Conservation (phyloP, 2,113 vertebrate species). For the Oxyruncus cristatus region DNA sequence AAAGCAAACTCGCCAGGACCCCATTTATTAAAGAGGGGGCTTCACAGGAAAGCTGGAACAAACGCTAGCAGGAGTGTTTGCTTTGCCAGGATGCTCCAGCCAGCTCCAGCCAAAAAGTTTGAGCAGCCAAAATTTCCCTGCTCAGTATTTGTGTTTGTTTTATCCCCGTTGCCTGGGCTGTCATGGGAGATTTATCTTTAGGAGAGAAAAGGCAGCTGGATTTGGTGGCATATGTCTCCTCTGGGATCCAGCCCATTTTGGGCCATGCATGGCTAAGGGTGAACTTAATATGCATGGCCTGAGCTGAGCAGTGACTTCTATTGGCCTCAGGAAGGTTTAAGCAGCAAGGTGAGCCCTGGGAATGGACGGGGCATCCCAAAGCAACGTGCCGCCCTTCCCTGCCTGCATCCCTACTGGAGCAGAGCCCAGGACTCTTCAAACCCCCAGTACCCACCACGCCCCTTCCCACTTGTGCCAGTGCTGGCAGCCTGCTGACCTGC, state of each 20-base stretch:
- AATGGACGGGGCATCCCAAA: background rate
- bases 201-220: background rate
- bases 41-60: slow-evolving; percentile 1
- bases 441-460: background rate
- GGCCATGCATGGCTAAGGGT: background rate
- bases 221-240: slow-evolving; percentile 6
- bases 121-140: background rate
- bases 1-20: background rate
- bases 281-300: background rate
- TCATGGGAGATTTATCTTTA: background rate
- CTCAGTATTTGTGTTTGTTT: slow-evolving; percentile 40
- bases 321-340: background rate
- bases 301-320: background rate
- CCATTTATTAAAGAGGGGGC: background rate
- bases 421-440: background rate
- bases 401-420: background rate
- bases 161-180: background rate
- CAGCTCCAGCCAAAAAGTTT: background rate
- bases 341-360: rapidly evolving
- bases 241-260: background rate
- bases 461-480: background rate
- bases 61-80: background rate
- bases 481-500: background rate
- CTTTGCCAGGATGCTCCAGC: slow-evolving; percentile 1
- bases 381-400: background rate